These are phyloP conservation scores for Tyrannus savana DNA, from an alignment of 2,113 vertebrate genomes.

Conservation along the genomic window DNA sequence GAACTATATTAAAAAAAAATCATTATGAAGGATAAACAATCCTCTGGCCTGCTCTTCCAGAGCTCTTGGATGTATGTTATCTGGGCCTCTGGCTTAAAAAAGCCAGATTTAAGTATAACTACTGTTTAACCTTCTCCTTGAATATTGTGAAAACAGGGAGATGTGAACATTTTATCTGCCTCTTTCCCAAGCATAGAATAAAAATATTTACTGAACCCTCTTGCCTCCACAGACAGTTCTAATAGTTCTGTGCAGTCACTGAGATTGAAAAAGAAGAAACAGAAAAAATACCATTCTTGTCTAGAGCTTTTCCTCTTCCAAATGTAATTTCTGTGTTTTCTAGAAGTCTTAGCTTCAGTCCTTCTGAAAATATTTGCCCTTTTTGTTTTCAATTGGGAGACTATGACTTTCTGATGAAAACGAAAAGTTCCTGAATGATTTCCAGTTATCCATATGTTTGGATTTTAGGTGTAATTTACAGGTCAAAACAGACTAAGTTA, in stretches of 20 bases:
- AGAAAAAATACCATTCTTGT: background rate
- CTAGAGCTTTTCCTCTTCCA: background rate
- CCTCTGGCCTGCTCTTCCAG: background rate
- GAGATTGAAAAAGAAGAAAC: no score
- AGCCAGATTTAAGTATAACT: background rate
- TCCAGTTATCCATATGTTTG: background rate
- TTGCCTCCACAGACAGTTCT: background rate
- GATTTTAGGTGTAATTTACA: background rate
- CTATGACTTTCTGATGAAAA: background rate
- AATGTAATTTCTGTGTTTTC: background rate
- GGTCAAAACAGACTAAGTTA: background rate
- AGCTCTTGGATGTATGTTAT: background rate
- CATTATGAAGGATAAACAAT: background rate
- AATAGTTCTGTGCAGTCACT: background rate
- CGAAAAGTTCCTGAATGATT: background rate
- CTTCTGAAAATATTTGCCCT: background rate
- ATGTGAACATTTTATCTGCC: background rate
- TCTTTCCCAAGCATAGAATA: slow-evolving; percentile 23
- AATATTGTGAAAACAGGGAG: background rate
- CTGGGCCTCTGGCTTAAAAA: background rate
- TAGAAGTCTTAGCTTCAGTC: background rate
- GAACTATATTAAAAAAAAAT: background rate
- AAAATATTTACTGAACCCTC: slow-evolving; percentile 24
- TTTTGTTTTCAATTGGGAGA: background rate
- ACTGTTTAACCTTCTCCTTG: background rate